These are phyloP conservation scores for Diachasmimorpha longicaudata DNA, from an alignment of 1,140 invertebrate species.

Conservation along the genomic window DNA sequence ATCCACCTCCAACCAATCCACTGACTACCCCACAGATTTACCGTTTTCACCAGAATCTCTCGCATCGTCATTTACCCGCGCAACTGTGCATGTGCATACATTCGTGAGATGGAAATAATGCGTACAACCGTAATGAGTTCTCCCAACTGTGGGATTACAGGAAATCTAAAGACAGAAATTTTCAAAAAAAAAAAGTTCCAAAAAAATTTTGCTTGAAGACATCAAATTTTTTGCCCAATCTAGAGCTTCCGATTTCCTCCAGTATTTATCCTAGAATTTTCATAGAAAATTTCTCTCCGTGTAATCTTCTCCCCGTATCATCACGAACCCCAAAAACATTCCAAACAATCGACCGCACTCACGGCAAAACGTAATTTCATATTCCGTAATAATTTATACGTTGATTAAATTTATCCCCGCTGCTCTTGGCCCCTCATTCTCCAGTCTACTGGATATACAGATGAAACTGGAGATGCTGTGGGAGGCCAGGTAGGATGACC, in stretches of 20 bases:
- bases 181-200: too few relatives aligned
- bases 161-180: not conserved
- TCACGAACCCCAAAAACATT: too few relatives aligned
- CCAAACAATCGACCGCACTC: too few relatives aligned
- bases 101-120: not conserved
- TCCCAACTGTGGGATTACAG: not conserved
- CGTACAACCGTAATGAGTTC: not conserved
- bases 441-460: conserved; percentile 10
- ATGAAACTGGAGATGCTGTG: not conserved
- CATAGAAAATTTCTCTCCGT: too few relatives aligned
- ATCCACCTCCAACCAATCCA: not conserved
- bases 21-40: not conserved
- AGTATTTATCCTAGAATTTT: too few relatives aligned
- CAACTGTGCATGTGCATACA: not conserved
- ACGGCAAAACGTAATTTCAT: not conserved
- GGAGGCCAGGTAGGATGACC: not conserved
- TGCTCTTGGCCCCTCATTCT: not conserved
- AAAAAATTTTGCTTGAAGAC: too few relatives aligned
- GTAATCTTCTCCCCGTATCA: too few relatives aligned
- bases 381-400: not conserved
- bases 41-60: not conserved
- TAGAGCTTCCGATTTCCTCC: too few relatives aligned
- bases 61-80: not conserved
- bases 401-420: conserved; percentile 16
- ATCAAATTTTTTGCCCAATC: too few relatives aligned